Evolutionary conservation across 2,888 invertebrate species (phyloP), one percentile per base, ranked within the genome.

Genomic region (Netelia inedita): DNA sequence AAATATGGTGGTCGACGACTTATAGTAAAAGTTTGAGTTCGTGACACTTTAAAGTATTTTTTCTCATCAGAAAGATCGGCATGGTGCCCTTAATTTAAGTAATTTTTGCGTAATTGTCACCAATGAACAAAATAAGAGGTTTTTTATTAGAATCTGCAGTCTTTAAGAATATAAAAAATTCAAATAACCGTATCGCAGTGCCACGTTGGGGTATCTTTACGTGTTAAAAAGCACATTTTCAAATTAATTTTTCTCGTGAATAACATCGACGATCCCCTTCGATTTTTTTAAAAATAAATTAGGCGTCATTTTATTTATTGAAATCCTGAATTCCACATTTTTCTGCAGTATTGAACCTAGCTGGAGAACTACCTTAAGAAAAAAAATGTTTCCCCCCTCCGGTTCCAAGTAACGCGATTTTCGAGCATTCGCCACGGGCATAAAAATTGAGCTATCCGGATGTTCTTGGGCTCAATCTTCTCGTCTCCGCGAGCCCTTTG

Each of bases 71-170:
- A n/a, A n/a, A n/a, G n/a, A n/a, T n/a, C n/a, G n/a, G n/a, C n/a
- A n/a, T n/a, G n/a, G n/a, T n/a, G n/a, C n/a, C n/a, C n/a, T n/a
- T n/a, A n/a, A 14, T 14, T 14, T n/a, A 5, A 50, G n/a, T 14
- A 14, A n/a, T 14, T 50, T 50, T 14, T 14, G n/a, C 3, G 11
- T 14, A 50, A 11, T 14, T 14, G n/a, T 14, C 11, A n/a, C 2
- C 50, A 50, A 14, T 50, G 11, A 50, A 50, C 50, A 50, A 50
- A 50, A 50, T 50, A n/a, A 50, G 2, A 50, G 14, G 50, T 50
- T 50, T 50, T 50, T 50, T 50, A 50, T 50, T 50, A 50, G n/a
- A 50, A 50, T 50, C 50, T 50, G 50, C 50, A 50, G 50, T 50
- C 50, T 50, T 50, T 50, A 50, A 50, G 50, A 11, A n/a, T 50